Evolutionary conservation across 2,797 vertebrate species (phyloP), one percentile per base, ranked within the genome.

Genomic region (Heliangelus exortis): DNA sequence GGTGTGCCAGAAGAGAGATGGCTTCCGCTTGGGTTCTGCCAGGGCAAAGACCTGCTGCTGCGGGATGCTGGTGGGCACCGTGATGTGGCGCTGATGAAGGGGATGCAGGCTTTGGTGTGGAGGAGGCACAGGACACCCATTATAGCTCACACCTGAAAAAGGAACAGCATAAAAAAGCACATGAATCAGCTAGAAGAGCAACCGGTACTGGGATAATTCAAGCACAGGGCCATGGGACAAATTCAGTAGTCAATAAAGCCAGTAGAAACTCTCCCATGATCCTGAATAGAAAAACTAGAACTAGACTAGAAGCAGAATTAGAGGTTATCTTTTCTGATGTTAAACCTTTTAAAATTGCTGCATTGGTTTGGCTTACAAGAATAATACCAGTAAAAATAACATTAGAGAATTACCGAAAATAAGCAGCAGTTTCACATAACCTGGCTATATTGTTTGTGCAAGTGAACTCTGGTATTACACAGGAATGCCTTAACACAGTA

Each of bases 21-120:
- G 98, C 95, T 99, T 99, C 92, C 98, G 96, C 96, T 99, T 99
- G 68, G 99, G 99, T 80, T 99, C 99, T 3, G 98, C 99, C 98
- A 99, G 96, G 59, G 98, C 97, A 51, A 99, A 99, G 61, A 99
- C 99, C 94, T 99, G 99, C 96, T 99, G 99, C 97, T 99, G 98
- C 0, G 99, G 99, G 96, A 99, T 78, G 51, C 99, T 99, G 98
- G 99, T 99, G 68, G 99, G 99, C 94, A 99, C 98, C 1, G 99
- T 99, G 95, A 99, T 96, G 92, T 99, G 99, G 67, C 99, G 99
- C 97, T 99, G 99, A 93, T 99, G 99, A 58, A 99, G 96, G 2
- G 99, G 99, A 82, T 98, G 99, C 45, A 99, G 97, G 93, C 97
- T 98, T 95, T 99, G 99, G 96, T 98, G 99, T 15, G 98, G 98